A percentile compares a stretch with the other conserved stretches of the same genome.
Evolutionary conservation across 1,140 invertebrate species (phyloP).

Genomic region (Megathymus violae): DNA sequence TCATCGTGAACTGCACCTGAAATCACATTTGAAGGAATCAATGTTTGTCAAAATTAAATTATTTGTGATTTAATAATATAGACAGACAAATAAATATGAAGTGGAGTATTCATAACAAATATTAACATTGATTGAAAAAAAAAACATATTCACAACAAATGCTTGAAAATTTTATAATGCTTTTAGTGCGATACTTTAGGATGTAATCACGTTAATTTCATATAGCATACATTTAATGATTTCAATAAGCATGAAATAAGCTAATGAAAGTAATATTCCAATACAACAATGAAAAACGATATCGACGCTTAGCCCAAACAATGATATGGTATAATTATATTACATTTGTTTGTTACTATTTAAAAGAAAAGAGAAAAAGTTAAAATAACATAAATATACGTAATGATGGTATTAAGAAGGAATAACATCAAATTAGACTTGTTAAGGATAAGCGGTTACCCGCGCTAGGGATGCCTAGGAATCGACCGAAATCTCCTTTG

Average conservation of each 20-base stretch:
- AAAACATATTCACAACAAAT: background rate
- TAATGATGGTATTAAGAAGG: slow-evolving; percentile 34
- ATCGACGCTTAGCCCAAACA: slow-evolving; percentile 12
- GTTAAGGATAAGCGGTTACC: slow-evolving; percentile 83
- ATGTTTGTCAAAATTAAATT: background rate
- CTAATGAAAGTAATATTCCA: slow-evolving; percentile 34
- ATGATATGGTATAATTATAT: background rate
- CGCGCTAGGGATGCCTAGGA: slow-evolving; percentile 88
- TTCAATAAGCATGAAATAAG: slow-evolving; percentile 51
- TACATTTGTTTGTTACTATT: no score
- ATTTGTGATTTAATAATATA: background rate
- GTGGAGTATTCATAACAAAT: background rate
- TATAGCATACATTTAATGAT: slow-evolving; percentile 10
- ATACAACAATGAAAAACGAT: slow-evolving; percentile 32
- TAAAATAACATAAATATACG: slow-evolving; percentile 19
- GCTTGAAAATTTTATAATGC: background rate
- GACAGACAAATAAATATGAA: background rate
- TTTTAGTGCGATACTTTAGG: background rate
- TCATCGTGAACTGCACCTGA: slow-evolving; percentile 74
- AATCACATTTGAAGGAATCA: slow-evolving; percentile 38
- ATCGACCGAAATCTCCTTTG: slow-evolving; percentile 87
- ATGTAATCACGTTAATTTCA: background rate
- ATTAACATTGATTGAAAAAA: background rate
- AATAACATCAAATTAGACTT: slow-evolving; percentile 60
- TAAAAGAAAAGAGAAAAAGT: background rate